Percentiles rank a stretch among this genome's conserved stretches.
Conservation (phyloP, 2,113 vertebrate genomes). For the Crocuta crocuta region DNA sequence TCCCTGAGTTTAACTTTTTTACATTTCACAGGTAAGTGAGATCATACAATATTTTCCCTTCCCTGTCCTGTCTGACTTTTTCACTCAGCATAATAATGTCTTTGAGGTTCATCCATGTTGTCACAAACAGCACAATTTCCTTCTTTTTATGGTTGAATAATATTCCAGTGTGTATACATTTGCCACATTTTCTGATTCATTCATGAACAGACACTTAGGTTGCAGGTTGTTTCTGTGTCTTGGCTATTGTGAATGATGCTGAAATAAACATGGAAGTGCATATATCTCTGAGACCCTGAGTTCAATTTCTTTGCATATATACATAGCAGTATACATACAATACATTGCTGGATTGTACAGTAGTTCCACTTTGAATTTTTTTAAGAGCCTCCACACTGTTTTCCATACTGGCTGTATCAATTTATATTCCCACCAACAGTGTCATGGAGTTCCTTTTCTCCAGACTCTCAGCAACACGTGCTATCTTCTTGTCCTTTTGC, state of each 20-base stretch:
- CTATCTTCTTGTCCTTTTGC: not conserved
- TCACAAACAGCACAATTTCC: not conserved
- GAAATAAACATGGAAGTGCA: not conserved
- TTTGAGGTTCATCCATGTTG: not conserved
- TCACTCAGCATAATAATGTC: not conserved
- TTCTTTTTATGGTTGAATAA: not conserved
- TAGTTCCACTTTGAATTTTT: not conserved
- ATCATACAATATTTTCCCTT: not conserved
- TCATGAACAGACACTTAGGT: not conserved
- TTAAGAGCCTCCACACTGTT: not conserved
- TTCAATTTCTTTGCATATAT: not conserved
- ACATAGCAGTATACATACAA: not conserved
- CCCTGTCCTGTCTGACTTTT: not conserved
- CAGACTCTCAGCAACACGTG: not conserved
- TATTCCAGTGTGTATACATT: not conserved
- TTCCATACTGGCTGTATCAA: not conserved
- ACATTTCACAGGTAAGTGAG: not conserved
- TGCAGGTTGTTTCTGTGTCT: not conserved
- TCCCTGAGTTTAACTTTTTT: not conserved
- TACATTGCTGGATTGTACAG: not conserved
- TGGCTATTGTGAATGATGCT: not conserved
- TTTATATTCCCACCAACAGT: not conserved
- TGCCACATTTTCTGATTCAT: not conserved
- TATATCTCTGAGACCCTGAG: not conserved
- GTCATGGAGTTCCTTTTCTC: not conserved